Evolutionary conservation across 2,797 vertebrate genomes (phyloP), one percentile per base, ranked within the genome.

Genomic region (Eurystomus glaucurus): DNA sequence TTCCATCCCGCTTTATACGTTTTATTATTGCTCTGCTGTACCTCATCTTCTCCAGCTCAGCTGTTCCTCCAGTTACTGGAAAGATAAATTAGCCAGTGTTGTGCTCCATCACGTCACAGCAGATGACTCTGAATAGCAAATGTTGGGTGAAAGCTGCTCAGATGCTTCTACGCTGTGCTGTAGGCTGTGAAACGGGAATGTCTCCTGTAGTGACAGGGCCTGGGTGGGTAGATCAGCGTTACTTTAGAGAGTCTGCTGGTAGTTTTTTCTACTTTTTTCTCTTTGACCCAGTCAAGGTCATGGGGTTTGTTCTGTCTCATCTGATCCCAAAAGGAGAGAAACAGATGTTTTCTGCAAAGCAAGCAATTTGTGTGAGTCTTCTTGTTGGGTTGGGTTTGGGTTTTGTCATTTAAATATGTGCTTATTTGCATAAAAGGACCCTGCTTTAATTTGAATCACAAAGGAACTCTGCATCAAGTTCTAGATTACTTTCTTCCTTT

Each of bases 261-360:
- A 52, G 1, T 7, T 20, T 62, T 46, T 61, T 35, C 10, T 50
- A 1, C 10, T 15, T 75, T 57, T 48, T 31, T 37, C 15, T 71
- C 55, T 68, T 70, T 41, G 25, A 28, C 17, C 37, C 37, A 71
- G 48, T 52, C 18, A 33, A 5, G 7, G 3, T 92, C 81, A 57
- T 22, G 52, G 48, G 41, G 5, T 33, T 84, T 89, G 22, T 48
- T 89, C 41, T 78, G 3, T 57, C 20, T 89, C 41, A 23, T 71
- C 41, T 50, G 48, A 62, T 81, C 39, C 41, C 31, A 37, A 43
- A 82, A 86, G 35, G n/a, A 75, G 51, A 77, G 68, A 90, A 90
- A 55, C n/a, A 93, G 26, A 91, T 77, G 45, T 41, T 68, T 95
- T 85, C 94, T 66, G 41, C 35, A 70, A 95, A 43, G 48, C 78